Evolutionary conservation across 2,113 vertebrate genomes (phyloP).

Genomic region (Speoplatyrhinus poulsoni): DNA sequence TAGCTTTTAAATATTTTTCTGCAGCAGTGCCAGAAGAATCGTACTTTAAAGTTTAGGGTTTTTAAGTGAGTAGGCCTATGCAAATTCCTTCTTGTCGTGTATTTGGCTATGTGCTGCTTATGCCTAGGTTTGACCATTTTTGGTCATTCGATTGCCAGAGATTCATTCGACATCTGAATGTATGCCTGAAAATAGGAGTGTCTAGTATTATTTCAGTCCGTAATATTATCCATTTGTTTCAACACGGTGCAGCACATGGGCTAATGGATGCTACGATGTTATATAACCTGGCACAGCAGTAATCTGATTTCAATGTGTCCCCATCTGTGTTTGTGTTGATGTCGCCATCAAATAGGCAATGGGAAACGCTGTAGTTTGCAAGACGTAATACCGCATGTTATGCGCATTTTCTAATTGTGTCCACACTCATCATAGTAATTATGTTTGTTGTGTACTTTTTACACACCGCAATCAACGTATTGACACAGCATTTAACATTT

Average conservation of each 20-base stretch:
- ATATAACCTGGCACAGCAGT: constrained; percentile 55
- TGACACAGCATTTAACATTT: not conserved
- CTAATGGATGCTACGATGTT: constrained; percentile 47
- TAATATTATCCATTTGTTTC: constrained; percentile 6
- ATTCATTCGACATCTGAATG: constrained; percentile 28
- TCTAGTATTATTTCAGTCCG: not conserved
- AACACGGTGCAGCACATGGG: constrained; percentile 42
- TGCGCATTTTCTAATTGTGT: not conserved
- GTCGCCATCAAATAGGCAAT: not conserved
- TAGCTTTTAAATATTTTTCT: not conserved
- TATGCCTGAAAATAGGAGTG: constrained; percentile 14
- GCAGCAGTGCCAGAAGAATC: not conserved
- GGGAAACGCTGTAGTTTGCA: not conserved
- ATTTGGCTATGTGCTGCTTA: constrained; percentile 25
- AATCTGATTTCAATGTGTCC: constrained; percentile 38
- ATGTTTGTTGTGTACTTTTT: not conserved
- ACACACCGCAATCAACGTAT: not conserved
- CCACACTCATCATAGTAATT: too few relatives aligned
- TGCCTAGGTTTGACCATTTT: constrained; percentile 58
- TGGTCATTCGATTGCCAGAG: constrained; percentile 40
- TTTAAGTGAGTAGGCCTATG: constrained; percentile 33
- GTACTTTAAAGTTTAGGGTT: not conserved
- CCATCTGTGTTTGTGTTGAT: not conserved
- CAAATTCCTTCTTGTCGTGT: constrained; percentile 1
- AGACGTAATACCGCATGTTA: not conserved